Evolutionary conservation across 2,113 vertebrate genomes (phyloP).

Genomic region (Charina bottae): DNA sequence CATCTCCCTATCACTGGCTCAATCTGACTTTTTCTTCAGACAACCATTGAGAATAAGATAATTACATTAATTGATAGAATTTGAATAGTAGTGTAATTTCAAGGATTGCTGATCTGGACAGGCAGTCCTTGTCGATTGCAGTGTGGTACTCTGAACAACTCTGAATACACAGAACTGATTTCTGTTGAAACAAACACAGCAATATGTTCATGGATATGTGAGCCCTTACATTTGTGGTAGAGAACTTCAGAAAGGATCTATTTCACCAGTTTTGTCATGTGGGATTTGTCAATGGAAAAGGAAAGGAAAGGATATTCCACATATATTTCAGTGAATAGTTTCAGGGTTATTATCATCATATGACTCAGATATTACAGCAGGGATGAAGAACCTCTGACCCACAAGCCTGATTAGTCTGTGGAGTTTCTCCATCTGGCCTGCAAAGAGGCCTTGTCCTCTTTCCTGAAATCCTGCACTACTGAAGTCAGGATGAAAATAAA

Average conservation of each 20-base stretch:
- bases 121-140: background rate
- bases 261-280: background rate
- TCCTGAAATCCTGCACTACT: background rate
- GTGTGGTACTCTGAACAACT: too few relatives aligned
- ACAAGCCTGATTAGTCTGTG: background rate
- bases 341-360: background rate
- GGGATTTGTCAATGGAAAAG: background rate
- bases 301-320: background rate
- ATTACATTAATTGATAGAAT: background rate
- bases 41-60: constrained; percentile 8
- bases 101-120: background rate
- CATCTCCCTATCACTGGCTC: background rate
- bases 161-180: background rate
- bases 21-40: background rate
- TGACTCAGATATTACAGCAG: background rate
- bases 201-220: background rate
- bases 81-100: background rate
- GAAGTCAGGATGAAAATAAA: background rate
- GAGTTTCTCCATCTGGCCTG: background rate
- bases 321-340: background rate
- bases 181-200: background rate
- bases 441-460: background rate
- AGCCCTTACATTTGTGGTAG: background rate
- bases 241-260: background rate
- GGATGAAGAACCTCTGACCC: background rate